Conservation (phyloP, 2,888 invertebrate species). For the Parthenolecanium corni region DNA sequence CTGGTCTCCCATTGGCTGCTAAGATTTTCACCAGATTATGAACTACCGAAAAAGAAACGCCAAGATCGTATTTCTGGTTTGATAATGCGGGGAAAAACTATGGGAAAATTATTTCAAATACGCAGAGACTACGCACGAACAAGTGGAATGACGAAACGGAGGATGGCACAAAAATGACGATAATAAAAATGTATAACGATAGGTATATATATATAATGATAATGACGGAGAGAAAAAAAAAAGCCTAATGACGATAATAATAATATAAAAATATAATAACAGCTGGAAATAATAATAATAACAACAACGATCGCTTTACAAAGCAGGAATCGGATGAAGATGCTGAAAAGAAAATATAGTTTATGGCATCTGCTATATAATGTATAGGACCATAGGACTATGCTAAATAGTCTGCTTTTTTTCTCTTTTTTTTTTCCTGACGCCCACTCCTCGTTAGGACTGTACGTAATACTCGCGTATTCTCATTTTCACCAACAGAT, state of each 20-base stretch:
- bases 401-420: too few relatives aligned
- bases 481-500: too few relatives aligned
- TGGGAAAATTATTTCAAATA: constrained; percentile 16
- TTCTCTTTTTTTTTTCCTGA: too few relatives aligned
- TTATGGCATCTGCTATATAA: too few relatives aligned
- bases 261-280: neutral
- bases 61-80: constrained; percentile 4
- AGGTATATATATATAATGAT: too few relatives aligned
- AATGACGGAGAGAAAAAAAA: neutral
- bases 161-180: neutral
- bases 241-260: neutral
- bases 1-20: constrained; percentile 14
- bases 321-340: too few relatives aligned
- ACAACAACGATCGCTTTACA: neutral
- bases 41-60: neutral
- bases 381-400: too few relatives aligned
- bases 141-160: neutral
- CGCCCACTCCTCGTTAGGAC: too few relatives aligned
- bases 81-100: constrained; percentile 19
- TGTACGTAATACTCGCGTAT: too few relatives aligned
- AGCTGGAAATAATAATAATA: neutral
- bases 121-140: neutral
- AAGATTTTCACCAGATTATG: constrained; percentile 18
- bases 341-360: too few relatives aligned
- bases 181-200: constrained; percentile 1